Evolutionary conservation across 2,113 vertebrate genomes (phyloP), one percentile per base, ranked within the genome.

Genomic region (Ammodytes dubius): DNA sequence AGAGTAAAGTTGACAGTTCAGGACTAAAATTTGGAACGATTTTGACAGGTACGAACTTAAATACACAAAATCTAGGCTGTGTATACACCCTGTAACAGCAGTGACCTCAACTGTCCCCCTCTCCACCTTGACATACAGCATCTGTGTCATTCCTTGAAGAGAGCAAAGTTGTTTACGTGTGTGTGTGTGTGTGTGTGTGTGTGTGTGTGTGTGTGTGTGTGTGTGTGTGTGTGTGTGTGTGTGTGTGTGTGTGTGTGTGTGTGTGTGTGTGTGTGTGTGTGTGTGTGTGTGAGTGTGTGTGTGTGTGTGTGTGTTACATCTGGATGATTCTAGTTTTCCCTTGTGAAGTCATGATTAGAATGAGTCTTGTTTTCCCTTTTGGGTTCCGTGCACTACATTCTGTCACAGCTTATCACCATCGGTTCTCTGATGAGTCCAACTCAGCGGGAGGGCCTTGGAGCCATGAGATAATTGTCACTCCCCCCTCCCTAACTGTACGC

Each of bases 381-480:
- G 10, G 13, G n/a, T 60, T 75, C 19, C 49, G 68, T 35, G 46
- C 69, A 75, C 71, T 71, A 72, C 39, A 9, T 71, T 89, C 82
- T 81, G 82, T 90, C 87, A 81, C 63, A 74, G 49, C 58, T 70
- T n/a, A 56, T 84, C 50, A 78, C 52, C 74, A 73, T 81, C 79
- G 81, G 66, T 71, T 70, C 8, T 61, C 64, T 82, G 82, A 88
- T 81, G 83, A 86, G 72, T 63, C 19, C 45, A 39, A 84, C 27
- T 27, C 27, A 27, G 79, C 76, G 71, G 85, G 68, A 19, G 56
- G 7, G 73, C 85, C 27, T 84, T 15, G 2, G 66, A 89, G 86
- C 76, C 15, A 72, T 57, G 49, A 83, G 70, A 91, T 80, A 86
- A 89, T 82, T 84, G 83, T 87, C 83, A 81, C 57, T 79, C 57